A percentile compares a stretch with the other conserved stretches of the same genome.
Evolutionary conservation across 64 coral and sea anemone species (phyloP).

Genomic region (Actinia equina): DNA sequence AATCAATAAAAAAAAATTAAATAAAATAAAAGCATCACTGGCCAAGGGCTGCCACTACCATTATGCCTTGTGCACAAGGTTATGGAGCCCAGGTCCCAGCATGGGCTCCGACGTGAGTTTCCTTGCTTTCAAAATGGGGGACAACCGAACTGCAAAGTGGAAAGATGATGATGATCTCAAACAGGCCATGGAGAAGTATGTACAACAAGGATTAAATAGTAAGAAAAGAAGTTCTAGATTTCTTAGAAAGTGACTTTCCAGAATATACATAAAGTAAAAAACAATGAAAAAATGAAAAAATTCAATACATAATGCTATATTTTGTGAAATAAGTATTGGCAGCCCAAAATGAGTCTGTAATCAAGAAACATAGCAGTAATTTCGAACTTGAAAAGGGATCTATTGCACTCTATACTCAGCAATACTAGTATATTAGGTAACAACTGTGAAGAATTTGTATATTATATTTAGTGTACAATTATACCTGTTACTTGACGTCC

Average conservation of each 20-base stretch:
- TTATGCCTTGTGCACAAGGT: slow-evolving; percentile 47
- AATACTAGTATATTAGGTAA: too few relatives aligned
- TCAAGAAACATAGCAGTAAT: too few relatives aligned
- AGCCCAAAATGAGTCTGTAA: too few relatives aligned
- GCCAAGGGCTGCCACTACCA: slow-evolving; percentile 52
- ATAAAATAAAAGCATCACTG: slow-evolving; percentile 44
- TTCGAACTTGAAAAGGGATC: too few relatives aligned
- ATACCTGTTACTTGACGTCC: slow-evolving; percentile 83
- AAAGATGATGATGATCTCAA: slow-evolving; percentile 39
- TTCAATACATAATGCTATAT: too few relatives aligned
- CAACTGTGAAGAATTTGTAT: too few relatives aligned
- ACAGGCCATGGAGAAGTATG: slow-evolving; percentile 16
- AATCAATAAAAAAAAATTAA: neutral
- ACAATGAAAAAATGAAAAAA: too few relatives aligned
- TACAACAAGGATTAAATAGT: slow-evolving; percentile 28
- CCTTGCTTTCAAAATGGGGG: slow-evolving; percentile 9
- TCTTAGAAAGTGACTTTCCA: slow-evolving; percentile 26
- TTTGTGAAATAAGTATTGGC: too few relatives aligned
- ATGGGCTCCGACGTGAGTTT: neutral
- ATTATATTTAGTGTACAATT: too few relatives aligned
- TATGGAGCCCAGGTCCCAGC: neutral
- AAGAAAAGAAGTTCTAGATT: slow-evolving; percentile 29
- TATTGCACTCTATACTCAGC: too few relatives aligned
- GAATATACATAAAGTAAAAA: slow-evolving; percentile 28
- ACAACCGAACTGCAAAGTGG: slow-evolving; percentile 19